Evolutionary conservation across 2,797 vertebrate genomes (phyloP), one percentile per base, ranked within the genome.

Genomic region (Mastacembelus armatus): DNA sequence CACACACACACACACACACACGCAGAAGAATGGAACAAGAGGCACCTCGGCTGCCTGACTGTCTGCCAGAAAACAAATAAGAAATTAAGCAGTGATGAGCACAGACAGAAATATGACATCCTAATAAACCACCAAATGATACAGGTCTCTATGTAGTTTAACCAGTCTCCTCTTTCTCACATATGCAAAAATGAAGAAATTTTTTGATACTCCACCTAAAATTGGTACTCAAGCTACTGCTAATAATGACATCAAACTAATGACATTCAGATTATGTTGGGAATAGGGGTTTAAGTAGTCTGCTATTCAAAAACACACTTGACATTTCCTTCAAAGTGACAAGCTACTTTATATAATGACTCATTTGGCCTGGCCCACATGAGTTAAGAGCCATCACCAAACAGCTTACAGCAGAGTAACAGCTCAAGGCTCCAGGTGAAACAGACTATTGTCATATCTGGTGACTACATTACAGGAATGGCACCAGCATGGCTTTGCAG

Each of bases 61-160:
- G 69, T 74, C 57, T 78, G 70, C 76, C 71, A 83, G 64, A 38
- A 70, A 76, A 73, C 24, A 77, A 85, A 77, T 80, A 44, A 61
- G 60, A 75, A 67, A 63, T 71, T 51, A 86, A 67, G 61, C 60
- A 61, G 54, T 66, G 70, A 59, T 33, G 32, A 75, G 35, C 47
- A 26, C 24, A 45, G 60, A 83, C 49, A 67, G 68, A 72, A 77
- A 64, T 29, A 39, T 63, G 50, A 80, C 67, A 81, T 74, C 56
- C 66, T 51, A 81, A 86, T 86, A 65, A 85, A 82, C 77, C 77
- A 78, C 47, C 72, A 33, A 59, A 60, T 44, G 69, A 70, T 19
- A 62, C 33, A 70, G 15, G 55, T 47, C 54, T n/a, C n/a, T n/a
- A n/a, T n/a, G n/a, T 61, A 63, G 48, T 66, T 50, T 27, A 66